Evolutionary conservation across 2,113 vertebrate species (phyloP), one percentile per base, ranked within the genome.

Genomic region (Anarhynchus alexandrinus): DNA sequence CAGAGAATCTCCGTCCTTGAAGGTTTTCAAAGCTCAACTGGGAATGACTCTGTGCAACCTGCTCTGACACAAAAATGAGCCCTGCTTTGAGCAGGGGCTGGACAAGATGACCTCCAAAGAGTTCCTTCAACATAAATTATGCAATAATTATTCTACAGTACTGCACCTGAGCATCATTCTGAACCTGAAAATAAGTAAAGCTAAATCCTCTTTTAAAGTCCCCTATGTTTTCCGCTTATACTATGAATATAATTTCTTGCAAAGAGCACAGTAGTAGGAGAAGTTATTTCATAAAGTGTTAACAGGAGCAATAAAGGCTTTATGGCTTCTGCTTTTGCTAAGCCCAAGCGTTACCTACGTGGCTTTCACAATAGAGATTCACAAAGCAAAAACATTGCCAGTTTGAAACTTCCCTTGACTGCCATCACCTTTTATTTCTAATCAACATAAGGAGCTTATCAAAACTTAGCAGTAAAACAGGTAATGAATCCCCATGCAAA

Each of bases 211-310:
- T 22, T 84, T 85, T 45, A 64, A 94, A 82, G 62, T 43, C 6
- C 26, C 36, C 6, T 52, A 47, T 43, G 32, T 67, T 79, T 55
- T 52, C 38, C 2, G 2, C 23, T 73, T 93, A 16, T 54, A 77
- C 32, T 45, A 72, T 55, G 65, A 86, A 84, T 47, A 62, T 49
- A 79, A 91, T 80, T 94, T 67, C 54, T 82, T 96, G 34, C 81
- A 79, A 94, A 96, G 40, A 93, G 18, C 40, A 79, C 36, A 86
- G 66, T 12, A 94, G 20, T 49, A 88, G 47, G 47, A 49, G 42
- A 95, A 88, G 52, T 88, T 89, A 85, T 88, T 95, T 92, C 92
- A 36, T 74, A 17, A 95, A 86, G 43, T 38, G 45, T 93, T 93
- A 67, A 49, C 62, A 83, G 43, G 40, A 84, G 11, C 25, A 91